Conservation (phyloP, 2,888 invertebrate species). For the Drosophila neutralis region DNA sequence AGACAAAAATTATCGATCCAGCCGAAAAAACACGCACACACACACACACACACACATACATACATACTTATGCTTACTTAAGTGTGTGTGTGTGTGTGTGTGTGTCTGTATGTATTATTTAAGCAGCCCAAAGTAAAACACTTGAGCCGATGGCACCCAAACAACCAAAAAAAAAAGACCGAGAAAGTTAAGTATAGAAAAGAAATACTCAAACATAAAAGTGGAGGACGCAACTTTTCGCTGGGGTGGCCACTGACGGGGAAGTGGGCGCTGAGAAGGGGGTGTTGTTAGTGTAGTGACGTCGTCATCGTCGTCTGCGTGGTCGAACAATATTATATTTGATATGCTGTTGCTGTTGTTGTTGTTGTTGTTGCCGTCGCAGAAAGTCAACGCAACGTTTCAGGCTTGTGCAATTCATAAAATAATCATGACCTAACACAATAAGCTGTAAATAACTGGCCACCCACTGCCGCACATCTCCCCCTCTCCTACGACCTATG, state of each 20-base stretch:
- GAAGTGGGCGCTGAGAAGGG: not conserved
- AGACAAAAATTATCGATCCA: constrained; percentile 80
- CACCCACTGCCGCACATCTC: not conserved
- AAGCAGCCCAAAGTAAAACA: constrained; percentile 75
- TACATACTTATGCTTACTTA: constrained; percentile 12
- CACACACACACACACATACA: constrained; percentile 22
- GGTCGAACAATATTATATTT: constrained; percentile 32
- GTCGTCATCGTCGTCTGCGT: constrained; percentile 29
- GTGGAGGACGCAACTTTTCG: constrained; percentile 42
- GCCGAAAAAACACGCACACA: constrained; percentile 49
- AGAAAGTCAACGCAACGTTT: constrained; percentile 56
- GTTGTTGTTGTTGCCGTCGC: constrained; percentile 26
- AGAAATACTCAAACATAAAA: constrained; percentile 30
- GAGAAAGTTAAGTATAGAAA: constrained; percentile 23
- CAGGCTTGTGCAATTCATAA: constrained; percentile 60
- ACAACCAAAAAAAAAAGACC: constrained; percentile 22
- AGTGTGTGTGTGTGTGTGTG: constrained; percentile 7
- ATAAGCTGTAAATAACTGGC: constrained; percentile 64
- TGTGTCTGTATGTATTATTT: constrained; percentile 46
- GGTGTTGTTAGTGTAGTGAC: not conserved
- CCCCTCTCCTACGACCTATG: fast-evolving
- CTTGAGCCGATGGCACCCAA: constrained; percentile 58
- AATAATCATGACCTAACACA: constrained; percentile 76
- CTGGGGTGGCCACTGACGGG: constrained; percentile 16
- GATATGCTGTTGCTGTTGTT: constrained; percentile 10